Evolutionary conservation across 2,113 vertebrate species (phyloP).

Genomic region (Collichthys lucidus): DNA sequence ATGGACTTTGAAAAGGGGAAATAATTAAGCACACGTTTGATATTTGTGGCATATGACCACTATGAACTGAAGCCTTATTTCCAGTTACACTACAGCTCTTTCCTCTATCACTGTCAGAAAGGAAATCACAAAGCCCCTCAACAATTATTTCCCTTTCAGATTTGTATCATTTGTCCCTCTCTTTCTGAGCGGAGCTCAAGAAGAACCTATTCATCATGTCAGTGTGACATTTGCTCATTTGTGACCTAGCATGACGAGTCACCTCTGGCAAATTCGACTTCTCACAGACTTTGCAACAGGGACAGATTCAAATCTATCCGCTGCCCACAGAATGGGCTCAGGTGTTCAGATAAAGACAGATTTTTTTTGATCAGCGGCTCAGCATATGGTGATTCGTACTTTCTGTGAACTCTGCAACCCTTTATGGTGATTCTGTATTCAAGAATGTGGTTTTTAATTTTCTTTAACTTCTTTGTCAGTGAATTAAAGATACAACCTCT

Average conservation of each 20-base stretch:
- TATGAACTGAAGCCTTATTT: slow-evolving; percentile 35
- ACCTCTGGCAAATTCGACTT: slow-evolving; percentile 42
- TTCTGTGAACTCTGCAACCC: not conserved
- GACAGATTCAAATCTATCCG: slow-evolving; percentile 19
- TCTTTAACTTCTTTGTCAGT: not conserved
- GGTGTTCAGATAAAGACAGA: not conserved
- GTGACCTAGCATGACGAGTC: slow-evolving; percentile 55
- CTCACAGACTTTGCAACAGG: slow-evolving; percentile 13
- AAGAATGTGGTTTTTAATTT: not conserved
- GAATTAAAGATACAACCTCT: slow-evolving; percentile 22
- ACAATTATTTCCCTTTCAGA: slow-evolving; percentile 67
- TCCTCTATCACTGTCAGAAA: slow-evolving; percentile 50
- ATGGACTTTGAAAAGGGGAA: slow-evolving; percentile 27
- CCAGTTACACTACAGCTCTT: slow-evolving; percentile 19
- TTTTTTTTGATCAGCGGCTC: not conserved
- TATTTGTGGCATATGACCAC: slow-evolving; percentile 35
- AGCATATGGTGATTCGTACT: not conserved
- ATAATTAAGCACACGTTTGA: slow-evolving; percentile 50
- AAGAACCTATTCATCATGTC: slow-evolving; percentile 65
- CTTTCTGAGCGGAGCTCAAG: slow-evolving; percentile 27
- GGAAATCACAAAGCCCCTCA: slow-evolving; percentile 63
- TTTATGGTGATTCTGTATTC: not conserved
- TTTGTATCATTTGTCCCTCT: slow-evolving; percentile 50
- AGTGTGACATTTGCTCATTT: slow-evolving; percentile 48
- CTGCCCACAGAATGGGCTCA: not conserved